A percentile compares a stretch with the other conserved stretches of the same genome.
phyloP scores from a whole-genome alignment of 2,113 vertebrate genomes.

The Tichodroma muraria region DNA sequence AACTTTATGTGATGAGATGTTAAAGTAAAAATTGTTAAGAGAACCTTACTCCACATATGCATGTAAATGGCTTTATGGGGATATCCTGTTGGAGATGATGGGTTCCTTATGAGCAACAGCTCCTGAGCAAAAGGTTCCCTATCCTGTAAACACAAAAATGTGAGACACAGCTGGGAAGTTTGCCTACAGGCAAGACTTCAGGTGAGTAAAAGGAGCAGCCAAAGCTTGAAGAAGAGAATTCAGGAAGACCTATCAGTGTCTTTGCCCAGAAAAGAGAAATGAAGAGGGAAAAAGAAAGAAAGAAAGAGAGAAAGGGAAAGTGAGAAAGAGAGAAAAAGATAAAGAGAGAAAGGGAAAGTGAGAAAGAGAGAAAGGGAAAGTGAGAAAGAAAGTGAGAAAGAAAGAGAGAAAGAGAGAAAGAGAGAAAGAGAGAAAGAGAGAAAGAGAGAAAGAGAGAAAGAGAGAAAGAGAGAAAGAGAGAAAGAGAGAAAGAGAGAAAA shows the following conservation, averaged over 20 bases:
- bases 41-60: background rate
- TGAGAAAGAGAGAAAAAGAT: too few relatives aligned
- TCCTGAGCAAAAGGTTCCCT: background rate
- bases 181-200: background rate
- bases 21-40: background rate
- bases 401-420: too few relatives aligned
- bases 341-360: too few relatives aligned
- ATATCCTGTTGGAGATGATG: background rate
- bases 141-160: background rate
- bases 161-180: background rate
- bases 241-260: background rate
- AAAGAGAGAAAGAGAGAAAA: too few relatives aligned
- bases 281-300: rapidly evolving
- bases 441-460: too few relatives aligned
- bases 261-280: background rate
- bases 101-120: background rate
- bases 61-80: background rate
- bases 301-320: rapidly evolving
- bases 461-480: too few relatives aligned
- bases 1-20: background rate
- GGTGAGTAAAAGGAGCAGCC: background rate
- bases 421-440: too few relatives aligned
- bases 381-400: too few relatives aligned
- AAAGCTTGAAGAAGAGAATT: background rate
- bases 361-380: too few relatives aligned